Base-by-base conservation (phyloP, 2,888 invertebrate species). In the Andrena bicolor region DNA sequence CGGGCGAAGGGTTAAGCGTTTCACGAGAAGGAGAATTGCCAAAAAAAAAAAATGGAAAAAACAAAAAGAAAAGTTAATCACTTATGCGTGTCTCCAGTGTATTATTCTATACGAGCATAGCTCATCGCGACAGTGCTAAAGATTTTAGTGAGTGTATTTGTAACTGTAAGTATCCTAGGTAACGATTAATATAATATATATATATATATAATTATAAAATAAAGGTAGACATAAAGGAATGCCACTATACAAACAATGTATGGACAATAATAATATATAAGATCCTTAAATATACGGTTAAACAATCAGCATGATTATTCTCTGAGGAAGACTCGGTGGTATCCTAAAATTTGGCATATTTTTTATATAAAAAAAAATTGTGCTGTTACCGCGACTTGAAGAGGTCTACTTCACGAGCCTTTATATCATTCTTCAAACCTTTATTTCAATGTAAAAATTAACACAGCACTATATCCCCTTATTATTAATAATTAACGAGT, bases 201-300 rank as follows among this genome's bases (percentile, higher is more conserved):
- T 76, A 82, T n/a, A n/a, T n/a, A n/a, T 74, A 85, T 82, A 85
- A 85, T 82, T 88, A 82, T 86, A 83, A 85, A 86, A 83, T 86
- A 83, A 88, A 87, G 75, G 78, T 88, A 86, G 85, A 77, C 76
- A 41, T 85, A 89, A 89, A 91, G 82, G 86, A 89, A 90, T 89
- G 88, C 87, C 89, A 91, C 90, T 90, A 89, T 90, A 90, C 87
- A 86, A 90, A 91, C 91, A 92, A 90, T 93, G 90, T 93, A 92
- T 92, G 91, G 93, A 93, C 93, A 93, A 93, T 93, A 93, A 93
- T 93, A 92, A 90, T 90, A 90, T 89, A 92, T 93, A 93, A 92
- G 93, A 85, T 90, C 89, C 91, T 90, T 87, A 91, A 92, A 91
- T 92, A 91, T 86, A 92, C 77, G 88, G 85, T 89, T 90, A 87